phyloP scores from a whole-genome alignment of 2,888 invertebrate genomes.

The Limnephilus auricula region DNA sequence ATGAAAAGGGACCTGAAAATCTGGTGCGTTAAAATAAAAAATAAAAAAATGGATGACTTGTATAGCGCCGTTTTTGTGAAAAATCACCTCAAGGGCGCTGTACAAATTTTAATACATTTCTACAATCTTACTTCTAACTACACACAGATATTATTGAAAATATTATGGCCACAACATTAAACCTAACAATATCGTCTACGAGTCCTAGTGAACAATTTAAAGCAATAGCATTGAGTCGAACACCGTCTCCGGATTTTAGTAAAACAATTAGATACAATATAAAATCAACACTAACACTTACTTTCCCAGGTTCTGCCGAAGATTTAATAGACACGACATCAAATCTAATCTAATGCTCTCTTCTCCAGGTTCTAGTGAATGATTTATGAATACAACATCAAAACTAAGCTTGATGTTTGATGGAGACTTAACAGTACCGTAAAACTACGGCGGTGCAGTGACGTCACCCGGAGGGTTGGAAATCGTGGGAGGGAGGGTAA shows the following conservation, averaged over 20 bases:
- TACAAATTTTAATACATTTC: too few species aligned
- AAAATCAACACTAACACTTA: not conserved
- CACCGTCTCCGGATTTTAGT: too few species aligned
- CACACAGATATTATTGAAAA: too few species aligned
- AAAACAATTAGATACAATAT: not conserved
- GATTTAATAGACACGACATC: not conserved
- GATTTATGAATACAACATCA: constrained; percentile 17
- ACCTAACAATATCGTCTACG: not conserved
- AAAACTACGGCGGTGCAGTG: not conserved
- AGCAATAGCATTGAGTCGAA: too few species aligned
- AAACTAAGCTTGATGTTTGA: not conserved
- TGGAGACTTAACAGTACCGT: not conserved
- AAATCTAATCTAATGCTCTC: not conserved
- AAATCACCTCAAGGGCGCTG: too few species aligned
- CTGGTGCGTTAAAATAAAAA: too few species aligned
- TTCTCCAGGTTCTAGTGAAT: not conserved
- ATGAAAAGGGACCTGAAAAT: too few species aligned
- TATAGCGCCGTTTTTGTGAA: too few species aligned
- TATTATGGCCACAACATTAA: not conserved
- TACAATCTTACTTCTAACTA: too few species aligned
- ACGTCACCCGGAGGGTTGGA: not conserved
- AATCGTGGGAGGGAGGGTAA: not conserved
- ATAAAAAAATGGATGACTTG: too few species aligned
- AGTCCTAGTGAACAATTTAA: not conserved
- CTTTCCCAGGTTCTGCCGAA: too few species aligned